A percentile compares a stretch with the other conserved stretches of the same genome.
phyloP scores from a whole-genome alignment of 2,888 invertebrate genomes.

The Zaprionus obscuricornis region DNA sequence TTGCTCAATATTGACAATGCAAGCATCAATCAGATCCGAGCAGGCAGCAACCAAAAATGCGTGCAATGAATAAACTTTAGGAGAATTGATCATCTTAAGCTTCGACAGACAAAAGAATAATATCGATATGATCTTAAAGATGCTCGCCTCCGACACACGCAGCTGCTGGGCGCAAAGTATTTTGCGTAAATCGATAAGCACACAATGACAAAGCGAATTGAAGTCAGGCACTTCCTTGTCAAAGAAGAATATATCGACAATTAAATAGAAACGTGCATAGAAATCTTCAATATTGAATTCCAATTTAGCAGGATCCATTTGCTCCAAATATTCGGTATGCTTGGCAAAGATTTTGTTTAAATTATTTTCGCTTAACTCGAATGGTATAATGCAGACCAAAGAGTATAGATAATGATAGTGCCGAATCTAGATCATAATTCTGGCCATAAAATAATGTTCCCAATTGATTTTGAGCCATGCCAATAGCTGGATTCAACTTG shows the following conservation, averaged over 20 bases:
- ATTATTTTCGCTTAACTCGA: slow-evolving; percentile 96
- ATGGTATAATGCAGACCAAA: slow-evolving; percentile 89
- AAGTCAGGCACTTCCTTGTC: slow-evolving; percentile 86
- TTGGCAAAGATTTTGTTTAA: slow-evolving; percentile 89
- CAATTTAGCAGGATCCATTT: slow-evolving; percentile 83
- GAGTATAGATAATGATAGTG: slow-evolving; percentile 96
- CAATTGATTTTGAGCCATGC: slow-evolving; percentile 97
- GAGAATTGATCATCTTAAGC: slow-evolving; percentile 89
- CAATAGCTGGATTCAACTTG: slow-evolving; percentile 89
- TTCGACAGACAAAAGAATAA: slow-evolving; percentile 92
- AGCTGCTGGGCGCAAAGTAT: slow-evolving; percentile 87
- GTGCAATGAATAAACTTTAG: slow-evolving; percentile 91
- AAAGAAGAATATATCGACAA: slow-evolving; percentile 84
- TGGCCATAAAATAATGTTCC: slow-evolving; percentile 92
- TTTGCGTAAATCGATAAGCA: slow-evolving; percentile 89
- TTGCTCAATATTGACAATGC: slow-evolving; percentile 84
- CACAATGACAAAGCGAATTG: slow-evolving; percentile 87
- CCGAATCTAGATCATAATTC: slow-evolving; percentile 93
- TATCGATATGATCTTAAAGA: slow-evolving; percentile 93
- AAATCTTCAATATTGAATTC: slow-evolving; percentile 84
- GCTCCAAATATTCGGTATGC: slow-evolving; percentile 87
- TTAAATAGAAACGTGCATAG: slow-evolving; percentile 84
- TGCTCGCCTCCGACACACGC: slow-evolving; percentile 86
- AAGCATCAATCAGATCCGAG: slow-evolving; percentile 85
- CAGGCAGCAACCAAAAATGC: slow-evolving; percentile 92